Conservation (phyloP, 1,140 invertebrate species). For the Eriocheir sinensis region DNA sequence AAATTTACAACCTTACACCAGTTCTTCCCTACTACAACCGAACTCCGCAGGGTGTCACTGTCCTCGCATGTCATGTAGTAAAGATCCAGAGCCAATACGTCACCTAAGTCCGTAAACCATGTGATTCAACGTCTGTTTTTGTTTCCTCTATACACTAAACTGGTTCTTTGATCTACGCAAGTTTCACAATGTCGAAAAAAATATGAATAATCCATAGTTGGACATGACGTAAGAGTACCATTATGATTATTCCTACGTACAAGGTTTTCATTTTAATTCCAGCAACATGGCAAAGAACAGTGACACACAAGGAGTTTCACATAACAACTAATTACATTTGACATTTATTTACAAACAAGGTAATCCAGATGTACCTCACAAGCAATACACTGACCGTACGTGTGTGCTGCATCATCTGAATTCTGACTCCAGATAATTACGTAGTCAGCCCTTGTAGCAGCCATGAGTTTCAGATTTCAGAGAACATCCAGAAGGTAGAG, state of each 20-base stretch:
- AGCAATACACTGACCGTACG: background rate
- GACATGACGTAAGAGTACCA: background rate
- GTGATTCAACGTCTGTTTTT: background rate
- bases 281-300: too few species aligned
- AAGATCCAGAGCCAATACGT: background rate
- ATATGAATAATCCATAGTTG: background rate
- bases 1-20: constrained; percentile 15
- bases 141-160: too few species aligned
- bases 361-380: background rate
- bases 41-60: background rate
- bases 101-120: background rate
- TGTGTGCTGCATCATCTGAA: background rate
- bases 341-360: background rate
- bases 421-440: background rate
- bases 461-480: background rate
- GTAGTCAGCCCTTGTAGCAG: background rate
- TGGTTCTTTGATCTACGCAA: background rate
- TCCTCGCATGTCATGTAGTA: background rate
- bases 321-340: constrained; percentile 5
- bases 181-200: background rate
- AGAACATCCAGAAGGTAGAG: background rate
- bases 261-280: too few species aligned
- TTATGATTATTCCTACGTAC: background rate
- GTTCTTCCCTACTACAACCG: background rate
- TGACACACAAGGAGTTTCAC: background rate